A percentile compares a stretch with the other conserved stretches of the same genome.
These are phyloP conservation scores for Nysson spinosus DNA, from an alignment of 2,888 invertebrate genomes.

Conservation along the genomic window DNA sequence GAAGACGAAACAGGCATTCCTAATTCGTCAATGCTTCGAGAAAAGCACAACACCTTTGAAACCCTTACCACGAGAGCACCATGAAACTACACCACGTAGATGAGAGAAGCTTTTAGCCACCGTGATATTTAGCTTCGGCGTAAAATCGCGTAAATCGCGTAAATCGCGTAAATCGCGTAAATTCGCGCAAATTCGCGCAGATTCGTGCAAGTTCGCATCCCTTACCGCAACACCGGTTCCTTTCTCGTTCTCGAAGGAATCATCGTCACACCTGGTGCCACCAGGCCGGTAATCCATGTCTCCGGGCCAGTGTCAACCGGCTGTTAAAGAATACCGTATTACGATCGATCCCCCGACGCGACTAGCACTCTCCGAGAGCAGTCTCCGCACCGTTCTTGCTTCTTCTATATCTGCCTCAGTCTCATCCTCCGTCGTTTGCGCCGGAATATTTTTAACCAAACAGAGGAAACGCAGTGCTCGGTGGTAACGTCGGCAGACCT, in stretches of 20 bases:
- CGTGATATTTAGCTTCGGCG: no score
- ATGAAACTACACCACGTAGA: no score
- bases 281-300: conserved; percentile 56
- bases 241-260: conserved; percentile 69
- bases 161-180: not conserved
- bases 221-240: conserved; percentile 69
- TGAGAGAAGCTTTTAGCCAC: no score
- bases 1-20: no score
- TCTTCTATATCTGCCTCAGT: conserved; percentile 40
- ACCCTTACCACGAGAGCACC: no score
- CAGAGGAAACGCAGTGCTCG: conserved; percentile 5
- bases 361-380: no score
- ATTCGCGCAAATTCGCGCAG: not conserved
- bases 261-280: conserved; percentile 65
- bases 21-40: no score
- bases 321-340: conserved; percentile 33
- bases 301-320: conserved; percentile 44
- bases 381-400: conserved; percentile 20
- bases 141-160: not conserved
- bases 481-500: conserved; percentile 4
- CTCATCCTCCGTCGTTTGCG: conserved; percentile 39
- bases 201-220: conserved; percentile 25
- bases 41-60: no score
- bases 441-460: conserved; percentile 42
- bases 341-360: conserved; percentile 47